Base-by-base conservation (phyloP, 2,888 invertebrate genomes). In the Hemistola chrysoprasaria region DNA sequence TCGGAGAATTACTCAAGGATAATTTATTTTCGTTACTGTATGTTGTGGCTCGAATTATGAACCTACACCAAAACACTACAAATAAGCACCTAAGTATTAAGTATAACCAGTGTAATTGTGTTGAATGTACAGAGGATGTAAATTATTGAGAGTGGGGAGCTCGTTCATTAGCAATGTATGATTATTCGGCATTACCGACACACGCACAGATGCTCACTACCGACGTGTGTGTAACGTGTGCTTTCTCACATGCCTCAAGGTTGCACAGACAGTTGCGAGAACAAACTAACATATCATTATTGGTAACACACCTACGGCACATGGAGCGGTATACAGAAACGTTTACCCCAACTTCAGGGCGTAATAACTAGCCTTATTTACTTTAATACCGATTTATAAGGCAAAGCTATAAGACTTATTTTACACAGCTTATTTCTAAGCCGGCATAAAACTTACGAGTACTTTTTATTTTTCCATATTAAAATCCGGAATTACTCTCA, bases 191-290 rank as follows among this genome's bases (percentile, higher is more conserved):
- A 55, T 57, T 50, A 45, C 56, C 53, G 53, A 43, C 54, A 47
- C 48, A 50, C 59, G 58, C 54, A 56, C 53, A 58, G 49, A 64
- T 50, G 44, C 24, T 22, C 37, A 8, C 27, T 24, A 28, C 4
- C 36, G 42, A 51, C 40, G 48, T 53, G 45, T 51, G 60, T 62
- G 65, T 66, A 66, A 65, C 66, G 53, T 65, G 59, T 68, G 66
- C 76, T 77, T 78, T 78, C 78, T 73, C 71, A 63, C 56, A 61
- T 44, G 42, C 58, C 40, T 41, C 76, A 78, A 78, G 78, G 78
- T 71, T 71, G 61, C 63, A 56, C 71, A 69, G 56, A 52, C 63
- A 55, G 63, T 71, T 74, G 72, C 75, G 68, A 64, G 69, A 75
- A 56, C 63, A 58, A 64, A 56, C 63, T 58, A 64, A 59, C 62